Percentiles rank a stretch among this genome's conserved stretches.
These are phyloP conservation scores for Brachionus paranguensis DNA, from an alignment of 1,140 invertebrate genomes.

Conservation along the genomic window DNA sequence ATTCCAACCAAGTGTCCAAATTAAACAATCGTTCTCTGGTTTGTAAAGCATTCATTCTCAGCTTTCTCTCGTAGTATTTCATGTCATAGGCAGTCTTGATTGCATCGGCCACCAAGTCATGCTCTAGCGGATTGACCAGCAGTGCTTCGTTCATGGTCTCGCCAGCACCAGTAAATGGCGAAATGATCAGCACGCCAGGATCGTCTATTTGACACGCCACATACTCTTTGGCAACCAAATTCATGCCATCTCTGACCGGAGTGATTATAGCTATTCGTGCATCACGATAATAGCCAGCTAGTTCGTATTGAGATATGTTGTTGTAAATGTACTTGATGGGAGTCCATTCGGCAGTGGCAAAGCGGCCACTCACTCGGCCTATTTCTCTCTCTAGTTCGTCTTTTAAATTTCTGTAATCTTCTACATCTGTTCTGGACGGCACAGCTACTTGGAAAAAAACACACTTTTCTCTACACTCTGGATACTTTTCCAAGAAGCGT, in stretches of 20 bases:
- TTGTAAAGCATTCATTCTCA: slow-evolving; percentile 76
- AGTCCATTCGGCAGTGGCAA: slow-evolving; percentile 74
- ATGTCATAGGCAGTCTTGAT: slow-evolving; percentile 78
- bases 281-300: slow-evolving; percentile 72
- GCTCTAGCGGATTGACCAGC: slow-evolving; percentile 81
- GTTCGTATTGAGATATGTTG: slow-evolving; percentile 70
- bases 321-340: slow-evolving; percentile 84
- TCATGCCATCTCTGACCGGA: slow-evolving; percentile 82
- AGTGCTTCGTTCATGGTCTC: slow-evolving; percentile 64
- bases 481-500: slow-evolving; percentile 72
- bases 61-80: slow-evolving; percentile 74
- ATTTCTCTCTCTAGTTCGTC: slow-evolving; percentile 83
- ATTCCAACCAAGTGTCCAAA: slow-evolving; percentile 80
- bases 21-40: slow-evolving; percentile 68
- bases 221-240: slow-evolving; percentile 84
- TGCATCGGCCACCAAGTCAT: slow-evolving; percentile 75
- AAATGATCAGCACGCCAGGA: slow-evolving; percentile 74
- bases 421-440: slow-evolving; percentile 78
- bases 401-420: slow-evolving; percentile 81
- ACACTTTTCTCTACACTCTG: slow-evolving; percentile 73
- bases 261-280: slow-evolving; percentile 77
- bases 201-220: slow-evolving; percentile 83
- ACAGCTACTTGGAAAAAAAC: slow-evolving; percentile 77
- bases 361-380: slow-evolving; percentile 75
- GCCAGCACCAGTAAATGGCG: slow-evolving; percentile 77